Conservation (phyloP, 2,888 invertebrate species). For the Tiliacea aurago region DNA sequence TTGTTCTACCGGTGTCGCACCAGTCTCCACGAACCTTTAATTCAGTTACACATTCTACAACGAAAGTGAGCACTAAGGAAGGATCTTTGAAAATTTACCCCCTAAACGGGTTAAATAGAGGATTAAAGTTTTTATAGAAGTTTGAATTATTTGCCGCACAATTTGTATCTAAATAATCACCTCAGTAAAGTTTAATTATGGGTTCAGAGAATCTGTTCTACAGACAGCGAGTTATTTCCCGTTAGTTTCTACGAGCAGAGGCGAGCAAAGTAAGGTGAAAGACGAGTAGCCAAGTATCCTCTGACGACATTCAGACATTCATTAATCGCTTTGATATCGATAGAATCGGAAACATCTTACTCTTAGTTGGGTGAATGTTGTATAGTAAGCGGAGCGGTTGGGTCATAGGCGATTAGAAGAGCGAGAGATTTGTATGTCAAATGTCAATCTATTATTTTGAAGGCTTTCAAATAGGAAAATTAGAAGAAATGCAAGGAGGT, state of each 20-base stretch:
- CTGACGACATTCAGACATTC: constrained; percentile 19
- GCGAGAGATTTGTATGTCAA: background rate
- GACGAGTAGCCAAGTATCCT: constrained; percentile 10
- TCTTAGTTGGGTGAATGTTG: background rate
- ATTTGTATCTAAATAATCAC: background rate
- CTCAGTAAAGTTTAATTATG: background rate
- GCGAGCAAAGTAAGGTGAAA: background rate
- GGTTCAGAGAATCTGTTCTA: background rate
- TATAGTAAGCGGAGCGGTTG: background rate
- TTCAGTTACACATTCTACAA: no score
- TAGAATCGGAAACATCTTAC: constrained; percentile 31
- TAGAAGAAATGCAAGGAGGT: background rate
- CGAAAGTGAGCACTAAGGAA: background rate
- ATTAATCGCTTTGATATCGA: constrained; percentile 47
- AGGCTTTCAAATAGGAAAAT: background rate
- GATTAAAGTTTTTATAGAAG: background rate
- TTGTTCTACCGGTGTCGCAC: no score
- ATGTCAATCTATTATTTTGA: background rate
- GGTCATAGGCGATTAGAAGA: background rate
- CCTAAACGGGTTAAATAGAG: no score
- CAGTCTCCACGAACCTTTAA: no score
- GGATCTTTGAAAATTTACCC: background rate
- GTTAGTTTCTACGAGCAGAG: background rate
- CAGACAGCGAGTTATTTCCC: constrained; percentile 17
- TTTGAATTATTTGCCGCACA: background rate